A percentile compares a stretch with the other conserved stretches of the same genome.
These are phyloP conservation scores for Heliothis peltigera DNA, from an alignment of 2,888 invertebrate species.

Conservation along the genomic window DNA sequence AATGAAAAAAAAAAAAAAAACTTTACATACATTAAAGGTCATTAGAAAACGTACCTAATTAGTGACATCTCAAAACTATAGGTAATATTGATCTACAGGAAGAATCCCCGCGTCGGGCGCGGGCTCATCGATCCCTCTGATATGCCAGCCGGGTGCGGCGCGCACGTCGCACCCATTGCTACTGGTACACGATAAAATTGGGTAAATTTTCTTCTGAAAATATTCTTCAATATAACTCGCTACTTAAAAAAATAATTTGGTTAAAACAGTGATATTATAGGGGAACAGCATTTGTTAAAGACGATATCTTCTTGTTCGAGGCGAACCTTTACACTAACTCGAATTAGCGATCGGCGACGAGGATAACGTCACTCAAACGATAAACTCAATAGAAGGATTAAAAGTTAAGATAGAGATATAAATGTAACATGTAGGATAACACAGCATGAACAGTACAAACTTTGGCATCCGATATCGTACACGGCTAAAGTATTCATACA, in stretches of 20 bases:
- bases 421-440: constrained; percentile 53
- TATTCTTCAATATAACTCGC: constrained; percentile 74
- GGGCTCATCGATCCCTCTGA: constrained; percentile 70
- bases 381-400: constrained; percentile 58
- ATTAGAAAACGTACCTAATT: constrained; percentile 68
- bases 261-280: constrained; percentile 75
- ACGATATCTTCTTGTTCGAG: constrained; percentile 40
- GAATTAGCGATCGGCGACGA: not conserved
- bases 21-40: constrained; percentile 66
- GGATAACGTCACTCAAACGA: not conserved
- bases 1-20: no score
- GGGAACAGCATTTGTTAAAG: constrained; percentile 64
- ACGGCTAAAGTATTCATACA: constrained; percentile 52
- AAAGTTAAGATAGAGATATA: constrained; percentile 67
- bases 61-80: constrained; percentile 72
- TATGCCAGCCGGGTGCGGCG: constrained; percentile 73
- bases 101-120: constrained; percentile 50
- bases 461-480: constrained; percentile 78
- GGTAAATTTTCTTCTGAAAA: constrained; percentile 82
- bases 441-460: constrained; percentile 73
- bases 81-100: constrained; percentile 63
- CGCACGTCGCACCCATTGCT: constrained; percentile 40
- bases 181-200: constrained; percentile 66
- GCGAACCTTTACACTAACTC: constrained; percentile 30
- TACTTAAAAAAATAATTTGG: constrained; percentile 80